Percentiles rank a stretch among this genome's conserved stretches.
phyloP scores from a whole-genome alignment of 2,888 invertebrate genomes.

The Cinara cedri region DNA sequence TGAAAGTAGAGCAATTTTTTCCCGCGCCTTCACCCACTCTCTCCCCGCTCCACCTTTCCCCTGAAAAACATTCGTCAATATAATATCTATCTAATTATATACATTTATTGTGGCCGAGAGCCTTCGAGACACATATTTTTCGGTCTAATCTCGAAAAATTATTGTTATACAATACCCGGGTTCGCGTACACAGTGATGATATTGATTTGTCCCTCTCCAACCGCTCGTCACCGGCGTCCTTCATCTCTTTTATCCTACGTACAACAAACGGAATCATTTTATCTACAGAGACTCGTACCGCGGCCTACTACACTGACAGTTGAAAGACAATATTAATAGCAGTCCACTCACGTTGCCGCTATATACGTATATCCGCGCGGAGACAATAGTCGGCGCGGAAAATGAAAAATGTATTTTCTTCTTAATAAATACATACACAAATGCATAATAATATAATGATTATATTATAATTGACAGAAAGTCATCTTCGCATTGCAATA shows the following conservation, averaged over 20 bases:
- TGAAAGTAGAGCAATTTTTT: conserved; percentile 55
- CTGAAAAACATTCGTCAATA: conserved; percentile 19
- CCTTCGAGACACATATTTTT: neutral
- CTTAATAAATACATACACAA: neutral
- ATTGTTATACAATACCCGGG: neutral
- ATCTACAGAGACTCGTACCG: neutral
- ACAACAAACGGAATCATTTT: neutral
- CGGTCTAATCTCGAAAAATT: neutral
- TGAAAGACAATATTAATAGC: conserved; percentile 1
- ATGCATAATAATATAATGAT: too few species aligned
- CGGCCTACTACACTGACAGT: neutral
- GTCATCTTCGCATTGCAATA: neutral
- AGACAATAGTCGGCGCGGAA: neutral
- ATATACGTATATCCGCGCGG: too few species aligned
- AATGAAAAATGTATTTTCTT: conserved; percentile 15
- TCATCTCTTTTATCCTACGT: neutral
- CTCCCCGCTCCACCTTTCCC: too few species aligned
- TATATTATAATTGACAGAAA: neutral
- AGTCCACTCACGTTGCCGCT: neutral
- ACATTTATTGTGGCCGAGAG: neutral
- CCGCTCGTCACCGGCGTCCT: neutral
- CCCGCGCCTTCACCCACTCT: neutral
- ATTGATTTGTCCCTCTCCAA: neutral
- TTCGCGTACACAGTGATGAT: neutral
- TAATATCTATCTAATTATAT: conserved; percentile 19